Percentiles rank a stretch among this genome's conserved stretches.
Evolutionary conservation across 1,140 invertebrate species (phyloP).

Genomic region (Megalopta genalis): DNA sequence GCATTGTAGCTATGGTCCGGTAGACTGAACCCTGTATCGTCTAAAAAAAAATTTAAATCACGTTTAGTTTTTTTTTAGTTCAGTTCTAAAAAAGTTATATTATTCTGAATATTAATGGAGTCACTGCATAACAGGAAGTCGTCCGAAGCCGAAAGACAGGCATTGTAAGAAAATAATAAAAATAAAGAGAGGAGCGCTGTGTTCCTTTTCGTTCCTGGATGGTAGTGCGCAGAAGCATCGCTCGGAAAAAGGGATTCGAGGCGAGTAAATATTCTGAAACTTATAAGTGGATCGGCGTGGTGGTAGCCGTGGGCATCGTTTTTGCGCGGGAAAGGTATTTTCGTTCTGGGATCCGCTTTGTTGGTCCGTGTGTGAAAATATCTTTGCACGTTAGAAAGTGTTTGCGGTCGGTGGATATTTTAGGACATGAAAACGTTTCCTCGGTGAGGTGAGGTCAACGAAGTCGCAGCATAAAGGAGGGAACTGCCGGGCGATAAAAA

Average conservation of each 20-base stretch:
- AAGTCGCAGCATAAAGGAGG: conserved; percentile 44
- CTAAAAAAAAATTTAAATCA: too few relatives aligned
- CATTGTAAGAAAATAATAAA: too few relatives aligned
- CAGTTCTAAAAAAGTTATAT: too few relatives aligned
- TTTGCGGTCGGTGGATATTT: conserved; percentile 56
- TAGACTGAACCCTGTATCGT: too few relatives aligned
- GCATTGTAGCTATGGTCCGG: too few relatives aligned
- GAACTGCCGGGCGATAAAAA: conserved; percentile 40
- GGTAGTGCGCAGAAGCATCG: not conserved
- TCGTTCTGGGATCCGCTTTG: conserved; percentile 47
- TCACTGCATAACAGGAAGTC: too few relatives aligned
- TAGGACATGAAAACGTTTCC: conserved; percentile 58
- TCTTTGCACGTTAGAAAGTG: conserved; percentile 60
- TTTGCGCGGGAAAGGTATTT: conserved; percentile 34
- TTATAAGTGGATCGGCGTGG: conserved; percentile 31
- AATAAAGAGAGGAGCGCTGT: too few relatives aligned
- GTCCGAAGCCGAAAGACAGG: too few relatives aligned
- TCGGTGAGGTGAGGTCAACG: conserved; percentile 51
- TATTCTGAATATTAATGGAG: too few relatives aligned
- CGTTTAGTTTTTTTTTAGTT: too few relatives aligned
- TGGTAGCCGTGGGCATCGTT: conserved; percentile 24
- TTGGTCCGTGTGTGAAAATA: conserved; percentile 59
- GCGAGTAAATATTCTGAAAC: not conserved
- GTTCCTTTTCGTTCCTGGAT: not conserved
- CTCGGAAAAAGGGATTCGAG: not conserved